phyloP scores from a whole-genome alignment of 2,113 vertebrate genomes.

The Sylvicapra grimmia region DNA sequence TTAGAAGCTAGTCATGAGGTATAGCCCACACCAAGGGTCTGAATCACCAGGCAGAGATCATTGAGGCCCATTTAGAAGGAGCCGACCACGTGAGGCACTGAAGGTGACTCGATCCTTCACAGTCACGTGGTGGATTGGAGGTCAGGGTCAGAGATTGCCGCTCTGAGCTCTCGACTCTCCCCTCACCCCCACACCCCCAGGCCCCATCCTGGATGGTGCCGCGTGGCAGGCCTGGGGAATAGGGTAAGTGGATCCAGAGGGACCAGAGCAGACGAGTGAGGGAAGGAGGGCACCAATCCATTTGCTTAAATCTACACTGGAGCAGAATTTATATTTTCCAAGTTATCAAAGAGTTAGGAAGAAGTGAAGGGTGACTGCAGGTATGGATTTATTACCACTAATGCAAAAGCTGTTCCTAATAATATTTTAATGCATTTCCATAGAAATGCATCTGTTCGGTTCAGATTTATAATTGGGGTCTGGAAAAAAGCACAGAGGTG shows the following conservation, averaged over 20 bases:
- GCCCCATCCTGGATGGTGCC: not conserved
- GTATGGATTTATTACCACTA: slow-evolving; percentile 47
- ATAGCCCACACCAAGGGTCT: not conserved
- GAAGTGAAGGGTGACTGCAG: slow-evolving; percentile 35
- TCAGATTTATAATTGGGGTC: slow-evolving; percentile 49
- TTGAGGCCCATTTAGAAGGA: not conserved
- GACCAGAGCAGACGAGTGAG: not conserved
- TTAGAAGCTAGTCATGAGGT: not conserved
- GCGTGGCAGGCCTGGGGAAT: not conserved
- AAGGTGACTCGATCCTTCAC: not conserved
- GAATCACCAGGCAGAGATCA: not conserved
- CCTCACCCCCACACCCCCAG: not conserved
- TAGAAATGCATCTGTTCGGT: slow-evolving; percentile 37
- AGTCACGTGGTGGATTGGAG: not conserved
- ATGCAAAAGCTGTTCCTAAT: slow-evolving; percentile 56
- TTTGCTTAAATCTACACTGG: slow-evolving; percentile 3
- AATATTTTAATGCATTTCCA: slow-evolving; percentile 54
- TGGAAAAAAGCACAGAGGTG: not conserved
- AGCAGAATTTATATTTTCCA: slow-evolving; percentile 20
- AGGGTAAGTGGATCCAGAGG: not conserved
- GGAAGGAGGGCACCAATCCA: not conserved
- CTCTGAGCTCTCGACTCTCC: not conserved
- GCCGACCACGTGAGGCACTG: too few relatives aligned
- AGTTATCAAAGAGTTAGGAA: not conserved
- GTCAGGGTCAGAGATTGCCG: not conserved